These are phyloP conservation scores for Formica selysi DNA, from an alignment of 1,140 invertebrate genomes.

Conservation along the genomic window DNA sequence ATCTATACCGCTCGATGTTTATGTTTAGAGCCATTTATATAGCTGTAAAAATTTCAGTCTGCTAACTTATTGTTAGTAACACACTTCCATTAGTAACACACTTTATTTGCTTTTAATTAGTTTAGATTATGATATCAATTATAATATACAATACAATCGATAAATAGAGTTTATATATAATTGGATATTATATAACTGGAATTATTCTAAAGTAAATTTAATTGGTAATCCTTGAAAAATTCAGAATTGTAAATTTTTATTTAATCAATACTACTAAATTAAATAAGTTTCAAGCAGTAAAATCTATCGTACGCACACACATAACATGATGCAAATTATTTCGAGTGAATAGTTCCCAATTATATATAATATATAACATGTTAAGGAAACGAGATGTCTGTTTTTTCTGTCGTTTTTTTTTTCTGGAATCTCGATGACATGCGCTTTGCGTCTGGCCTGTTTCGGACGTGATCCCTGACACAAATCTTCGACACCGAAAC, in stretches of 20 bases:
- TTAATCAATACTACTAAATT: neutral
- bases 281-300: neutral
- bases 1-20: constrained; percentile 23
- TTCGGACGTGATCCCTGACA: constrained; percentile 50
- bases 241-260: neutral
- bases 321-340: neutral
- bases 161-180: neutral
- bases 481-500: constrained; percentile 35
- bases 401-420: constrained; percentile 17
- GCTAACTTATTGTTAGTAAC: neutral
- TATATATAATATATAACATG: neutral
- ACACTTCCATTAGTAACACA: constrained; percentile 2
- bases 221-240: neutral
- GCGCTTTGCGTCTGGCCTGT: constrained; percentile 39
- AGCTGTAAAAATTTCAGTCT: constrained; percentile 18
- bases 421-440: neutral
- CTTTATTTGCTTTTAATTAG: neutral
- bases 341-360: neutral
- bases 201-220: neutral
- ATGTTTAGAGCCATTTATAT: constrained; percentile 11
- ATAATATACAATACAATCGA: neutral
- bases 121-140: neutral
- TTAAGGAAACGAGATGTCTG: neutral
- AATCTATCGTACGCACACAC: neutral
- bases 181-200: neutral